These are phyloP conservation scores for Phocides pigmalion DNA, from an alignment of 1,140 invertebrate genomes.

Conservation along the genomic window DNA sequence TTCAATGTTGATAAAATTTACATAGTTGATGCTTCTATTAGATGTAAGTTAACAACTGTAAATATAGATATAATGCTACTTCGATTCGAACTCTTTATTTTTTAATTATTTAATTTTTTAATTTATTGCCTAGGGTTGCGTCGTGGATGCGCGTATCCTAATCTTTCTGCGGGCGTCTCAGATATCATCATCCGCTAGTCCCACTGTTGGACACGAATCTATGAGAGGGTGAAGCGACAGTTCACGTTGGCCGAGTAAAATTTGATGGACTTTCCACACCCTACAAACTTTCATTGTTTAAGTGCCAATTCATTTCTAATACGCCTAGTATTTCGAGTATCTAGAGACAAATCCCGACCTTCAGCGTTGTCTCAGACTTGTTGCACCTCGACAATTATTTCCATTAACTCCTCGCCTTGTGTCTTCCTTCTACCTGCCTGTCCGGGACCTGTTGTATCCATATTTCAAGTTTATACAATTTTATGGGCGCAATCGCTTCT, in stretches of 20 bases:
- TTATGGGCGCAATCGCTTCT: slow-evolving; percentile 4
- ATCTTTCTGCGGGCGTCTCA: slow-evolving; percentile 33
- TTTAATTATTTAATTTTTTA: slow-evolving; percentile 80
- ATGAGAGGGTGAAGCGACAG: background rate
- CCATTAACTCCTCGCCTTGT: background rate
- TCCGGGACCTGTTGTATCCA: slow-evolving; percentile 2
- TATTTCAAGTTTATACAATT: slow-evolving; percentile 18
- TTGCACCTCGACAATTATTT: slow-evolving; percentile 5
- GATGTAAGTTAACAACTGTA: slow-evolving; percentile 76
- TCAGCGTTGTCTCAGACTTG: slow-evolving; percentile 30
- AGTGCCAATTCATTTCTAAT: background rate
- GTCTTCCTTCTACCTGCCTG: slow-evolving; percentile 8
- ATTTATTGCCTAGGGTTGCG: slow-evolving; percentile 71
- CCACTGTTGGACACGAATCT: background rate
- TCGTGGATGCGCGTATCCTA: slow-evolving; percentile 27
- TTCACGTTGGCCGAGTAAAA: background rate
- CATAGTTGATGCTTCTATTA: slow-evolving; percentile 83
- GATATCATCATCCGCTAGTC: slow-evolving; percentile 1
- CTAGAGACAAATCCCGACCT: background rate
- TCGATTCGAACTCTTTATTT: slow-evolving; percentile 77
- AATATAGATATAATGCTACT: slow-evolving; percentile 73
- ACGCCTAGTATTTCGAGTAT: background rate
- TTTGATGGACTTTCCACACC: background rate
- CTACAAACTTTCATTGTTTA: background rate
- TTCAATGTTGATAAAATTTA: slow-evolving; percentile 81